These are phyloP conservation scores for Parochlus steinenii DNA, from an alignment of 2,888 invertebrate genomes.

Conservation along the genomic window DNA sequence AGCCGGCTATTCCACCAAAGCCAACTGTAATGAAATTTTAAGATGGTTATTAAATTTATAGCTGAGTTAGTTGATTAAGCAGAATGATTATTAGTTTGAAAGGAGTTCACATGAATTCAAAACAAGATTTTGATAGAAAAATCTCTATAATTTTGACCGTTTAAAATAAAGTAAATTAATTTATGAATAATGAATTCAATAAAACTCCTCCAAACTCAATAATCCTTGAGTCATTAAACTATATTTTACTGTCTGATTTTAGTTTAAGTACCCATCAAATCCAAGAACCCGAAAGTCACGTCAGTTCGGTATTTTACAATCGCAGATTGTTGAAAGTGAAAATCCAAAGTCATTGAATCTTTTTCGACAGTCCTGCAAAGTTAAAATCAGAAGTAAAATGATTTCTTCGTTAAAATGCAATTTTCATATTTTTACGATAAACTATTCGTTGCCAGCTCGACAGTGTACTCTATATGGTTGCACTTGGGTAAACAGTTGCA, in stretches of 20 bases:
- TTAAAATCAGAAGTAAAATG: background rate
- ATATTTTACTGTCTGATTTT: too few relatives aligned
- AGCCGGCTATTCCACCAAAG: conserved; percentile 22
- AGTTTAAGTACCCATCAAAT: conserved; percentile 18
- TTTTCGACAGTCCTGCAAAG: background rate
- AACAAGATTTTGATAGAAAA: too few relatives aligned
- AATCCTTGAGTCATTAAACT: too few relatives aligned
- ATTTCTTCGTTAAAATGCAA: background rate
- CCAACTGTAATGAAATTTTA: conserved; percentile 20
- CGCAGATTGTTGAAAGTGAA: conserved; percentile 19
- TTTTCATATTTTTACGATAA: conserved; percentile 2
- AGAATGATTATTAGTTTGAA: too few relatives aligned
- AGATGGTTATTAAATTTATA: too few relatives aligned
- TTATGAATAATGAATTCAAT: too few relatives aligned
- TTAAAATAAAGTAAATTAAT: too few relatives aligned
- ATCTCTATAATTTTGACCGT: too few relatives aligned
- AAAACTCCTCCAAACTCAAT: too few relatives aligned
- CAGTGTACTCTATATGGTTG: conserved; percentile 5
- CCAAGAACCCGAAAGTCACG: conserved; percentile 19
- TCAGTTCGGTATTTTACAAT: conserved; percentile 21
- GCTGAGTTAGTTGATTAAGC: too few relatives aligned
- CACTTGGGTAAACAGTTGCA: conserved; percentile 12
- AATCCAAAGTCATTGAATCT: conserved; percentile 18
- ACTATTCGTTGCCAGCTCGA: conserved; percentile 7
- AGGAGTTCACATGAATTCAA: too few relatives aligned